Base-by-base conservation (phyloP, 2,797 vertebrate genomes). In the Chrysocyon brachyurus region DNA sequence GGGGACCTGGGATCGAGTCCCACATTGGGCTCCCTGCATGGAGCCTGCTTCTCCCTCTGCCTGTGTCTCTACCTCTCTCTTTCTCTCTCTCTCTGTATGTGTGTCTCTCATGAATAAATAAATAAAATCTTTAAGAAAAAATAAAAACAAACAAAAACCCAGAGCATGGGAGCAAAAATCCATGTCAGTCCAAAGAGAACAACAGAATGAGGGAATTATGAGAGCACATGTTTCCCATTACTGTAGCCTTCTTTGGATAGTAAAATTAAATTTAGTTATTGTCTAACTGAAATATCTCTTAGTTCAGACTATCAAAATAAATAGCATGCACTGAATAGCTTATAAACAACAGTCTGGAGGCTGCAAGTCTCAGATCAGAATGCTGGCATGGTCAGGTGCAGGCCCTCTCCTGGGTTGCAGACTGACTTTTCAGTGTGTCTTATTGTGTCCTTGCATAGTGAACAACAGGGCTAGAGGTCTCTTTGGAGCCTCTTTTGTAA, bases 221-320 rank as follows among this genome's bases (percentile, higher is more conserved):
- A 70, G 17, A 36, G 10, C 5, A 63, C 22, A 2, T 66, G n/a
- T 85, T 78, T 89, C 46, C 22, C 63, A 12, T 84, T 68, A 57
- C 15, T 57, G 11, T 14, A 87, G 66, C 57, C 14, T 61, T 94
- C 40, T 75, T 75, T 61, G 64, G 33, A n/a, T 92, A 46, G 49
- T 92, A 75, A 95, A 92, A 73, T 90, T 66, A 46, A 72, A 24
- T 66, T 87, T 79, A 92, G 31, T 84, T 7, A 28, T 79, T 87
- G 24, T 83, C 28, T 66, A 26, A 26, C 24, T 87, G 28, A 61
- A 92, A 84, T 36, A 66, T 75, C 66, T 59, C 49, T 66, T 64
- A 75, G 31, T 59, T 49, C 0, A 3, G 33, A 19, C 24, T 82
- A 31, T 57, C 73, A 7, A 22, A 75, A 72, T 52, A 81, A 87